Percentiles rank a stretch among this genome's conserved stretches.
Conservation (phyloP, 2,113 vertebrate species). For the Pao palembangensis region DNA sequence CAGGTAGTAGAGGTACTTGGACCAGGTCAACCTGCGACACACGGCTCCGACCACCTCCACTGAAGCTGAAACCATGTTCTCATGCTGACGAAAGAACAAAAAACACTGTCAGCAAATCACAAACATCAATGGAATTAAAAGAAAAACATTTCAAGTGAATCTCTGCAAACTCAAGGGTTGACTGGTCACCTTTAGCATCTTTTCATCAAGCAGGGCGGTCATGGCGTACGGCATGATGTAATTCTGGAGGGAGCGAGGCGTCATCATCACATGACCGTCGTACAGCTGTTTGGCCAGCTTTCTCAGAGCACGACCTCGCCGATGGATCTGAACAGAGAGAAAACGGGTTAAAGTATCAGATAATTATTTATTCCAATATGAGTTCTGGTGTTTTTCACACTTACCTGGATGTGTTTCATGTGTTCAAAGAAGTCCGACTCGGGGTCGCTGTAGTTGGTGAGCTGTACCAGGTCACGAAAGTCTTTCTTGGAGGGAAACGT, state of each 20-base stretch:
- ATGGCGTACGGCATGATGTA: conserved; percentile 96
- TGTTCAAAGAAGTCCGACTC: conserved; percentile 98
- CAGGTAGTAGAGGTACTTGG: conserved; percentile 89
- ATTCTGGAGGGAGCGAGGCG: conserved; percentile 87
- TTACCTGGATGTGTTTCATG: conserved; percentile 98
- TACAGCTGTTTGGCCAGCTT: conserved; percentile 88
- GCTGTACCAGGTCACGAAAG: conserved; percentile 90
- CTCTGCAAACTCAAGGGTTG: not conserved
- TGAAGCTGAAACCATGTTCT: conserved; percentile 86
- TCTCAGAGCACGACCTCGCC: conserved; percentile 88
- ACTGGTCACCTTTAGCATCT: conserved; percentile 86
- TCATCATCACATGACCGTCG: conserved; percentile 80
- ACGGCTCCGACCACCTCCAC: conserved; percentile 89
- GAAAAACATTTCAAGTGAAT: not conserved
- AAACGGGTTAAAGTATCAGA: too few species aligned
- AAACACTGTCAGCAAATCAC: not conserved
- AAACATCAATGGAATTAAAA: not conserved
- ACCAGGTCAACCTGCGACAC: conserved; percentile 87
- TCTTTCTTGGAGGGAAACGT: conserved; percentile 83
- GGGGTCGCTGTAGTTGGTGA: conserved; percentile 84
- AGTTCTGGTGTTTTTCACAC: not conserved
- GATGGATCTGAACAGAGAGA: conserved; percentile 80
- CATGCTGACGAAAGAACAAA: conserved; percentile 73
- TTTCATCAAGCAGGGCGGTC: conserved; percentile 84
- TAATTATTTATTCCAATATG: too few species aligned